phyloP scores from a whole-genome alignment of 2,113 vertebrate genomes.

The Ariopsis seemanni region DNA sequence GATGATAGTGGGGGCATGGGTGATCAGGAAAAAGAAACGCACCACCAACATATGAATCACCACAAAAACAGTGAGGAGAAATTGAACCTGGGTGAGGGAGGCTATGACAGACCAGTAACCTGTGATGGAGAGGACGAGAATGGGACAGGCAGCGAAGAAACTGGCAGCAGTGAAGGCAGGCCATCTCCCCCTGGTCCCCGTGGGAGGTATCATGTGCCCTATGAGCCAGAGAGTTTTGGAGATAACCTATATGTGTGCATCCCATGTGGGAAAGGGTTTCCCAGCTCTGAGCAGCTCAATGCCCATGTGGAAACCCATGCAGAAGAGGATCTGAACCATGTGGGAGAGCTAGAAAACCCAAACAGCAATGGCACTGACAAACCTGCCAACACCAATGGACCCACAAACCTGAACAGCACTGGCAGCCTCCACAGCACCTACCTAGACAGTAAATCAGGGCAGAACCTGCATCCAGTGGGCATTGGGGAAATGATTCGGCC shows the following conservation, averaged over 20 bases:
- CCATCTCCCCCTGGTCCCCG: slow-evolving; percentile 80
- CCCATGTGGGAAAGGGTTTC: slow-evolving; percentile 97
- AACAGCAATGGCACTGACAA: slow-evolving; percentile 62
- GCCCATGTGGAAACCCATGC: slow-evolving; percentile 97
- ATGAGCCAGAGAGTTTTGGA: slow-evolving; percentile 92
- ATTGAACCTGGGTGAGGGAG: slow-evolving; percentile 67
- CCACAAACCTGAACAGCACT: slow-evolving; percentile 49
- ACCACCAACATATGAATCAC: slow-evolving; percentile 64
- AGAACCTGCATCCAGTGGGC: slow-evolving; percentile 65
- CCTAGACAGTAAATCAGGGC: slow-evolving; percentile 78
- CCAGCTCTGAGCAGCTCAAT: slow-evolving; percentile 97
- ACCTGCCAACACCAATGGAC: slow-evolving; percentile 63
- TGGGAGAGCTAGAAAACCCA: slow-evolving; percentile 72
- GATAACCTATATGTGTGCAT: slow-evolving; percentile 99
- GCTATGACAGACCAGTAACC: slow-evolving; percentile 63
- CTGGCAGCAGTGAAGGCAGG: slow-evolving; percentile 91
- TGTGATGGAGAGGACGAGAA: slow-evolving; percentile 86
- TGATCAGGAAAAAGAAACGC: slow-evolving; percentile 62
- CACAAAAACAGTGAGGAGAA: slow-evolving; percentile 70
- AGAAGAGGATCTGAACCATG: slow-evolving; percentile 89
- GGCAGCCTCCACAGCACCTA: slow-evolving; percentile 71
- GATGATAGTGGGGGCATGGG: slow-evolving; percentile 81
- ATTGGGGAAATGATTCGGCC: slow-evolving; percentile 88
- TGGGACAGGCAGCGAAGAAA: slow-evolving; percentile 89
- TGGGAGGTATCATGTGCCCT: slow-evolving; percentile 90